Evolutionary conservation across 2,113 vertebrate genomes (phyloP).

Genomic region (Chionis minor): DNA sequence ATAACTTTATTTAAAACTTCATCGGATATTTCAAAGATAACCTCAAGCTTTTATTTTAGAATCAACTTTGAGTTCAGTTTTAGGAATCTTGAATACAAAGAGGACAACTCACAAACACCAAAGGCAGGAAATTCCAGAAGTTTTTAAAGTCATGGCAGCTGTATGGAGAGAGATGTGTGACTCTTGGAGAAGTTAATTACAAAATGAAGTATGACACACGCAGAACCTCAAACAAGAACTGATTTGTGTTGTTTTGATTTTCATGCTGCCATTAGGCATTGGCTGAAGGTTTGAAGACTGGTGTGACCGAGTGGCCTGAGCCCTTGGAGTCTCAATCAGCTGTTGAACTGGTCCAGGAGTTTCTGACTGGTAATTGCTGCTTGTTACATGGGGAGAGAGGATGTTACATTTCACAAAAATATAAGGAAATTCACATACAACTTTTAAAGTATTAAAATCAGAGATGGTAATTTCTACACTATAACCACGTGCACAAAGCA

Average conservation of each 20-base stretch:
- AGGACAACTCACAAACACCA: neutral
- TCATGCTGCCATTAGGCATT: constrained; percentile 76
- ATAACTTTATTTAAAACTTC: neutral
- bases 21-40: neutral
- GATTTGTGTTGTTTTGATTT: neutral
- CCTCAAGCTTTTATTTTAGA: neutral
- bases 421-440: neutral
- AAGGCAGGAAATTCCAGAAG: neutral
- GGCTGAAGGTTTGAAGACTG: constrained; percentile 84
- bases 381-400: neutral
- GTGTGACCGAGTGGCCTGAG: constrained; percentile 88
- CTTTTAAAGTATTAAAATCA: neutral
- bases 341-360: constrained; percentile 81
- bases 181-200: neutral
- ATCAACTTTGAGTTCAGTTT: neutral
- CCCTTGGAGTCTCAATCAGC: constrained; percentile 79
- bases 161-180: neutral
- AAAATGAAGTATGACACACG: neutral
- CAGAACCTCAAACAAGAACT: neutral
- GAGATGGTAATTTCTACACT: neutral
- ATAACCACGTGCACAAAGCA: neutral
- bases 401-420: neutral
- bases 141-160: neutral
- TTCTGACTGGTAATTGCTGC: constrained; percentile 82
- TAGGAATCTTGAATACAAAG: neutral